A percentile compares a stretch with the other conserved stretches of the same genome.
These are phyloP conservation scores for Hoplostethus atlanticus DNA, from an alignment of 2,797 vertebrate species.

Conservation along the genomic window DNA sequence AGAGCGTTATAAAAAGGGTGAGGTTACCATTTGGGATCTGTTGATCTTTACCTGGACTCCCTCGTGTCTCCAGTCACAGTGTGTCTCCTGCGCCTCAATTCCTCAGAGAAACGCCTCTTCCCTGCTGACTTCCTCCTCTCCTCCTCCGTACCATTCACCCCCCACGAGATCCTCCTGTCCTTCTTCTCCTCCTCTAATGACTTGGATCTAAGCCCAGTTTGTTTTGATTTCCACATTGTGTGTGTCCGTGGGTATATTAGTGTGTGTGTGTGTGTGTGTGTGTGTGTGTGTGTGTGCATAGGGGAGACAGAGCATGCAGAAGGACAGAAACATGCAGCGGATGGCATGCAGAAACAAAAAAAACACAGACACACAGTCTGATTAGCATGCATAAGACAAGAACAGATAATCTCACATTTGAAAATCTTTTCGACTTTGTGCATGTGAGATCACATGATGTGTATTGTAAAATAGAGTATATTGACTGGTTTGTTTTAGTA, in stretches of 20 bases:
- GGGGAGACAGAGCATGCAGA: slow-evolving; percentile 45
- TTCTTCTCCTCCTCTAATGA: slow-evolving; percentile 87
- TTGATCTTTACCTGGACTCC: slow-evolving; percentile 78
- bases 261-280: slow-evolving; percentile 28
- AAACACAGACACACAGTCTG: slow-evolving; percentile 59
- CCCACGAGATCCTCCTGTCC: slow-evolving; percentile 83
- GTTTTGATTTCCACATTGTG: slow-evolving; percentile 25
- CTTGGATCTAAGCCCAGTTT: slow-evolving; percentile 76
- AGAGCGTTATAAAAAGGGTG: too few species aligned
- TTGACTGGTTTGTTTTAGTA: too few species aligned
- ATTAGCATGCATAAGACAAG: slow-evolving; percentile 63
- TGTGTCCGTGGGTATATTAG: slow-evolving; percentile 7
- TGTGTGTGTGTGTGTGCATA: slow-evolving; percentile 21
- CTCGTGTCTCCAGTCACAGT: slow-evolving; percentile 83
- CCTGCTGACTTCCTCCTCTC: slow-evolving; percentile 71
- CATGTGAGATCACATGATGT: background rate
- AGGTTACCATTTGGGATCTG: background rate
- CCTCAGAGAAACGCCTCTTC: slow-evolving; percentile 79
- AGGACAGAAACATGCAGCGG: slow-evolving; percentile 58
- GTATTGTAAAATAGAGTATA: too few species aligned
- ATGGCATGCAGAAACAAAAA: slow-evolving; percentile 70
- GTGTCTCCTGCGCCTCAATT: slow-evolving; percentile 84
- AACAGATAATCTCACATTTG: background rate
- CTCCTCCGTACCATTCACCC: slow-evolving; percentile 76
- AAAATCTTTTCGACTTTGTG: background rate